These are phyloP conservation scores for Himalopsyche kuldschensis DNA, from an alignment of 2,888 invertebrate genomes.

Conservation along the genomic window DNA sequence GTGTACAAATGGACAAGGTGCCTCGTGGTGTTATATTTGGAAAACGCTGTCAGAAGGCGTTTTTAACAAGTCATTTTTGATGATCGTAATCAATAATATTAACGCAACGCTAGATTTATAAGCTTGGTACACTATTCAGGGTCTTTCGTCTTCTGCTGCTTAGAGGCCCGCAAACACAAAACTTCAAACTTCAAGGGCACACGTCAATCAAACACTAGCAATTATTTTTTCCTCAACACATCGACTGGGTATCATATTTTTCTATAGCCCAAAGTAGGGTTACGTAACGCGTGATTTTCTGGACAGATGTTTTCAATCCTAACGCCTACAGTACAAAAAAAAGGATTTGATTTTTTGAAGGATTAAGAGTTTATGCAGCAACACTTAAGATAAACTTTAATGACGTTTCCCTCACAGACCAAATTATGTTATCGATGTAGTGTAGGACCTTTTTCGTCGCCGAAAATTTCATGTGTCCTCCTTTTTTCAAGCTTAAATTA, in stretches of 20 bases:
- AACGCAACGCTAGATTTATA: not conserved
- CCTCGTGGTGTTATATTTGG: too few relatives aligned
- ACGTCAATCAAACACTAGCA: constrained; percentile 25
- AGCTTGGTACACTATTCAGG: not conserved
- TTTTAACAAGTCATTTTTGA: not conserved
- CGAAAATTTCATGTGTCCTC: too few relatives aligned
- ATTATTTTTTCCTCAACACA: not conserved
- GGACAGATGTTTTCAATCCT: not conserved
- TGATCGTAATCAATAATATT: not conserved
- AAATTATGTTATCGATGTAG: too few relatives aligned
- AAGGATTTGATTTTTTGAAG: too few relatives aligned
- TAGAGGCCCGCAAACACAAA: not conserved
- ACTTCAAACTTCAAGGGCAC: constrained; percentile 20
- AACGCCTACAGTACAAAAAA: too few relatives aligned
- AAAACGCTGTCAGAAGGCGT: not conserved
- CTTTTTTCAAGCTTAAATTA: too few relatives aligned
- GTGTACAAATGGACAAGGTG: too few relatives aligned
- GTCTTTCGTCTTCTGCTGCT: not conserved
- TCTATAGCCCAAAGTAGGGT: not conserved
- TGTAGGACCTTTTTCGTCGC: too few relatives aligned
- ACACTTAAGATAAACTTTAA: too few relatives aligned
- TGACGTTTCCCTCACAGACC: too few relatives aligned
- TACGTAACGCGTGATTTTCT: not conserved
- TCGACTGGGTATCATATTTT: not conserved
- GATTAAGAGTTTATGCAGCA: too few relatives aligned